Evolutionary conservation across 2,113 vertebrate genomes (phyloP).

Genomic region (Protomyctophum bolini): DNA sequence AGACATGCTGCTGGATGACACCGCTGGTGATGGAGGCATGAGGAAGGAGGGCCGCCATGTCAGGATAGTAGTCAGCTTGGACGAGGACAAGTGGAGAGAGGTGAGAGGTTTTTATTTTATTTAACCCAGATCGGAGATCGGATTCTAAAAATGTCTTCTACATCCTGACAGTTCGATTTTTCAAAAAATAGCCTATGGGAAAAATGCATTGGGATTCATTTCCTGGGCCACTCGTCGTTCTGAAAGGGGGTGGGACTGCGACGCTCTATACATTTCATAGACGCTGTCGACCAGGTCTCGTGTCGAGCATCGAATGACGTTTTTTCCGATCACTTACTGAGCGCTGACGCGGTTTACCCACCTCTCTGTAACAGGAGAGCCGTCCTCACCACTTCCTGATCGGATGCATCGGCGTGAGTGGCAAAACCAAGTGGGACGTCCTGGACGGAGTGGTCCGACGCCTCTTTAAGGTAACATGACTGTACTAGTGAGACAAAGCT

Average conservation of each 20-base stretch:
- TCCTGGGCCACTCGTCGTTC: no score
- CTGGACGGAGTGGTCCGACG: constrained; percentile 94
- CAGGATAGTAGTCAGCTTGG: constrained; percentile 91
- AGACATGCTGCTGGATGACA: constrained; percentile 97
- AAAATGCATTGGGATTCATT: no score
- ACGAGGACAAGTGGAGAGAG: constrained; percentile 90
- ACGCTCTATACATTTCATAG: background rate
- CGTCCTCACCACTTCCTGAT: constrained; percentile 89
- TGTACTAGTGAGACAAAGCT: no score
- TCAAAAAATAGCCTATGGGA: no score
- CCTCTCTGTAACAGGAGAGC: constrained; percentile 78
- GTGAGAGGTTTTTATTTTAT: constrained; percentile 76
- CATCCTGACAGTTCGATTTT: no score
- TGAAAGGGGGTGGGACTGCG: no score
- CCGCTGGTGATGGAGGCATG: constrained; percentile 83
- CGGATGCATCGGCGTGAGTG: constrained; percentile 96
- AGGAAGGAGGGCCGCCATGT: constrained; percentile 94
- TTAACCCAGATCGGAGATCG: background rate
- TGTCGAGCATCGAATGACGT: background rate
- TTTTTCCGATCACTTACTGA: background rate
- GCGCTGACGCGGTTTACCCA: background rate
- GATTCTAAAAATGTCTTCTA: no score
- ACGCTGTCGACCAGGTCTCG: background rate
- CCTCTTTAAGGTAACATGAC: constrained; percentile 89
- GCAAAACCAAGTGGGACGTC: constrained; percentile 98